A percentile compares a stretch with the other conserved stretches of the same genome.
These are phyloP conservation scores for Climacteris rufus DNA, from an alignment of 2,113 vertebrate genomes.

Conservation along the genomic window DNA sequence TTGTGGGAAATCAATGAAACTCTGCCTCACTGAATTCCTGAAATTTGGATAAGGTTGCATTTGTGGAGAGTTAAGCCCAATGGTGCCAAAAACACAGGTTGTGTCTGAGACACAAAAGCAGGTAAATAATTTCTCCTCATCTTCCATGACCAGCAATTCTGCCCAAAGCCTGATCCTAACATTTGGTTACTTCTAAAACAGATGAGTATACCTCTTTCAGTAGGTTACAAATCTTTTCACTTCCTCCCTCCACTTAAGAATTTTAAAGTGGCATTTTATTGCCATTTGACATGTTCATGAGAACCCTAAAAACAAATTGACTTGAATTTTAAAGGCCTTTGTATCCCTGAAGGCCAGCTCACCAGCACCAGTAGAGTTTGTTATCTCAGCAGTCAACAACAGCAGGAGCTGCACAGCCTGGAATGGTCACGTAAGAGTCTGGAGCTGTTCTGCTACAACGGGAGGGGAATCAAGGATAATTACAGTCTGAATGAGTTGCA, in stretches of 20 bases:
- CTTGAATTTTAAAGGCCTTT: not conserved
- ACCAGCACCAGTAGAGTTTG: not conserved
- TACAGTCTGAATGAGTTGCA: slow-evolving; percentile 66
- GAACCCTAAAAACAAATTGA: slow-evolving; percentile 14
- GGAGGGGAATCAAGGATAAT: slow-evolving; percentile 63
- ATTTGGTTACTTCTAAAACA: not conserved
- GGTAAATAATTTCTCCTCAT: not conserved
- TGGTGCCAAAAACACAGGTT: not conserved
- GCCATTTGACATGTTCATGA: not conserved
- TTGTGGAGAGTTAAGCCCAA: not conserved
- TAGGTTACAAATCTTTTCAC: not conserved
- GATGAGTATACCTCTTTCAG: not conserved
- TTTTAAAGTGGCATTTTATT: too few species aligned
- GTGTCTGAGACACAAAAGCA: not conserved
- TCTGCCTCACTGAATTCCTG: not conserved
- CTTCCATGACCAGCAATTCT: not conserved
- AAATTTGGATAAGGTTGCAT: not conserved
- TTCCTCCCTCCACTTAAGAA: too few species aligned
- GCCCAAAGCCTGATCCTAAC: not conserved
- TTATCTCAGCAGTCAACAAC: not conserved
- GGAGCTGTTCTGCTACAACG: slow-evolving; percentile 35
- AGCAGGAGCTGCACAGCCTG: not conserved
- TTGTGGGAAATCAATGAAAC: not conserved
- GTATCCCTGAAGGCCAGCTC: not conserved
- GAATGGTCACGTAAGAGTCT: slow-evolving; percentile 6